Conservation (phyloP, 2,797 vertebrate species). For the Lepus townsendii region DNA sequence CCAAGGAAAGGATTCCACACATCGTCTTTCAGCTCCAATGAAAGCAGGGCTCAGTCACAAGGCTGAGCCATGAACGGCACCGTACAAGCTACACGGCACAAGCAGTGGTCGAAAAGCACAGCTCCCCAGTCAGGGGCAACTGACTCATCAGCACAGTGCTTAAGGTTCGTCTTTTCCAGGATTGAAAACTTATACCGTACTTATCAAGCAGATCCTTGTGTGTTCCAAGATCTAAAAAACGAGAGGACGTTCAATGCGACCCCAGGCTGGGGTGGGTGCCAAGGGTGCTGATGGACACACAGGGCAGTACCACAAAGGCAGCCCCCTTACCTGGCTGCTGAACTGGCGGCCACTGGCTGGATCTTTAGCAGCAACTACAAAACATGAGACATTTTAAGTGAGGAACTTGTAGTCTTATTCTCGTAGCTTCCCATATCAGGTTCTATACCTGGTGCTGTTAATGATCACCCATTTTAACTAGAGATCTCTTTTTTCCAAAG, state of each 20-base stretch:
- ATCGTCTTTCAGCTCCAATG: neutral
- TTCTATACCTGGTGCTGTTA: neutral
- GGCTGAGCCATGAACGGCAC: too few species aligned
- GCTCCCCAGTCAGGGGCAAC: neutral
- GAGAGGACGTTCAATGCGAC: neutral
- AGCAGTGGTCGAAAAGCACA: neutral
- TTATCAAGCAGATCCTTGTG: neutral
- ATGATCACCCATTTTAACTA: neutral
- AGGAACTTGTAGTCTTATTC: neutral
- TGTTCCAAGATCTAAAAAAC: neutral
- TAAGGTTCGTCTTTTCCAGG: neutral
- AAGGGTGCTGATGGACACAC: neutral
- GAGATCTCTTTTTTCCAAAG: neutral
- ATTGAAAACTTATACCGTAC: neutral
- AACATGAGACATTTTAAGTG: conserved; percentile 69
- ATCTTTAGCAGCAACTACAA: conserved; percentile 92
- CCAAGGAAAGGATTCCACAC: neutral
- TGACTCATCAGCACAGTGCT: neutral
- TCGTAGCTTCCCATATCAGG: neutral
- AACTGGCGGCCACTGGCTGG: conserved; percentile 89
- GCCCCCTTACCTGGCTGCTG: conserved; percentile 92
- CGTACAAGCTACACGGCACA: too few species aligned
- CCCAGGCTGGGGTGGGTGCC: too few species aligned
- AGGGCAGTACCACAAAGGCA: neutral
- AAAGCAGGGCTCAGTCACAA: neutral